These are phyloP conservation scores for Fregata magnificens DNA, from an alignment of 2,113 vertebrate genomes.

Conservation along the genomic window DNA sequence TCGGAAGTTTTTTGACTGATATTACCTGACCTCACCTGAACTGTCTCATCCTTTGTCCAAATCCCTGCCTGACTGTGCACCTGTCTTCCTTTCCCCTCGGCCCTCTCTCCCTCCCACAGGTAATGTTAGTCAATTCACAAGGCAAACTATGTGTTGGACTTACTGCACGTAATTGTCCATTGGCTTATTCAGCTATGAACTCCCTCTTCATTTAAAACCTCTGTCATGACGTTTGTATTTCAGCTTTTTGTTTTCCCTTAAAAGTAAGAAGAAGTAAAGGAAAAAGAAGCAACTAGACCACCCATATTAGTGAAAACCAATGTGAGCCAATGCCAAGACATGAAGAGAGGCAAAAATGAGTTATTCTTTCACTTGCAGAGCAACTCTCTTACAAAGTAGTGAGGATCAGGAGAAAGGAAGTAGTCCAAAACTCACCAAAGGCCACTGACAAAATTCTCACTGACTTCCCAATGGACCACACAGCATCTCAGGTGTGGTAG, in stretches of 20 bases:
- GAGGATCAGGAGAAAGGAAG: background rate
- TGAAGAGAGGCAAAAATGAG: background rate
- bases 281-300: background rate
- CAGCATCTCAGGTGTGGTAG: background rate
- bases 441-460: background rate
- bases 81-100: background rate
- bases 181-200: background rate
- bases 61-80: background rate
- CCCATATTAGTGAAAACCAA: background rate
- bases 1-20: background rate
- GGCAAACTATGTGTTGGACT: background rate
- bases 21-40: background rate
- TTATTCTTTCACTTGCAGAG: background rate
- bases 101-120: background rate
- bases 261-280: background rate
- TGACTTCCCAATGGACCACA: background rate
- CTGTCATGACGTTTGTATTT: background rate
- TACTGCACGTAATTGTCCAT: background rate
- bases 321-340: background rate
- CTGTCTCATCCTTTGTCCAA: background rate
- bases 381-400: background rate
- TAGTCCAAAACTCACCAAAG: background rate
- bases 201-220: background rate
- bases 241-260: background rate
- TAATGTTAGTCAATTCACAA: background rate